phyloP scores from a whole-genome alignment of 2,888 invertebrate species.

The Diplolepis rosae region DNA sequence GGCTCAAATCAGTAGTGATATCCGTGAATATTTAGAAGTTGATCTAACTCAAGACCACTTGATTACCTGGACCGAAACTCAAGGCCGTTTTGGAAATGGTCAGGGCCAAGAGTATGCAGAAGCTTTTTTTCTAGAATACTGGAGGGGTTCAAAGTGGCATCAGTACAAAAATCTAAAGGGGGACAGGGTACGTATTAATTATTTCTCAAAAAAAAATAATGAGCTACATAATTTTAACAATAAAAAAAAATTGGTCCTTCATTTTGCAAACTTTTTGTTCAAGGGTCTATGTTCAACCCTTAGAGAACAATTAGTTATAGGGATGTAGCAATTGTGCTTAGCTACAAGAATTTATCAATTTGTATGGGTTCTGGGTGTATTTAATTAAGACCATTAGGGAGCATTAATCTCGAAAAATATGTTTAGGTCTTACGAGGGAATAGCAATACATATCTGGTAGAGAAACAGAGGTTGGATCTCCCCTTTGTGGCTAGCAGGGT shows the following conservation, averaged over 20 bases:
- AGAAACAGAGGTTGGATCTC: constrained; percentile 83
- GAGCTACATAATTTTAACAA: too few relatives aligned
- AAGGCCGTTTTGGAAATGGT: constrained; percentile 93
- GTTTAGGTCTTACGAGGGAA: constrained; percentile 84
- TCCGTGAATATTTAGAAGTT: constrained; percentile 88
- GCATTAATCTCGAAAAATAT: constrained; percentile 27
- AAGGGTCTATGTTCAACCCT: not conserved
- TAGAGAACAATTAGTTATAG: not conserved
- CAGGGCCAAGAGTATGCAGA: constrained; percentile 92
- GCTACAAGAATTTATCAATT: not conserved
- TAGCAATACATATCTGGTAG: constrained; percentile 84
- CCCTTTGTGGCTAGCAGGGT: constrained; percentile 91
- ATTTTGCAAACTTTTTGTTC: not conserved
- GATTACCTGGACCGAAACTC: constrained; percentile 90
- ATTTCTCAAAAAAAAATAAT: not conserved
- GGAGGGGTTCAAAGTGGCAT: constrained; percentile 84
- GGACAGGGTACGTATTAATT: constrained; percentile 79
- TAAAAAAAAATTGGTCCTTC: not conserved
- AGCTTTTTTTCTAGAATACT: constrained; percentile 88
- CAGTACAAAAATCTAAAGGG: constrained; percentile 87
- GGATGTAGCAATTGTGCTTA: not conserved
- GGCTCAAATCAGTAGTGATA: constrained; percentile 83
- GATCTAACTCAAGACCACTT: constrained; percentile 84
- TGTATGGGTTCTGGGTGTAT: constrained; percentile 23
- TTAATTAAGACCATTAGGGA: constrained; percentile 8